Evolutionary conservation across 2,113 vertebrate genomes (phyloP), one percentile per base, ranked within the genome.

Genomic region (Stictonetta naevosa): DNA sequence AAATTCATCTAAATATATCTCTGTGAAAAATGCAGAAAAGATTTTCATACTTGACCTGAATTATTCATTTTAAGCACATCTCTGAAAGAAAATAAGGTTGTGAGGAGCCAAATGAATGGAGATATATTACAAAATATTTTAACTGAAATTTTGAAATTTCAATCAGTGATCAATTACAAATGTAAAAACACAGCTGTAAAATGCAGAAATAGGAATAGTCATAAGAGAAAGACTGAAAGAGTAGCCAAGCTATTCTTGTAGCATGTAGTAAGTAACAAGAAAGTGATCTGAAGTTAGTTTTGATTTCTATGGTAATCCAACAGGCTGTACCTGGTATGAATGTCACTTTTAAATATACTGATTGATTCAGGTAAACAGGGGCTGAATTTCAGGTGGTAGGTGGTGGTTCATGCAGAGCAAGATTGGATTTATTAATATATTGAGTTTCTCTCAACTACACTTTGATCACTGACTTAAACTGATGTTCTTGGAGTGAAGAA

Each of bases 401-500:
- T 44, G 11, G 25, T 66, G 69, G 44, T 77, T 92, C 28, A 40
- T 15, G 5, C 42, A 79, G 38, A 62, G 28, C 21, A 83, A 88
- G 21, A 17, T 62, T 46, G 58, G 25, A 55, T 81, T 87, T 87
- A 87, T 46, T 91, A 85, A 86, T 46, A 71, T 64, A 72, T 40
- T 76, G n/a, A 74, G 74, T 86, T 95, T 90, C 40, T 93, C 26
- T 53, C 38, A 91, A 80, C 74, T 93, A 67, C 55, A 58, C 90
- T 94, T 92, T 86, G 89, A 93, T 80, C n/a, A 31, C 28, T 79
- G 95, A 83, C 81, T 95, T 86, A 86, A 94, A 72, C 59, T 50
- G 29, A 71, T 94, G 95, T 95, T 92, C 93, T 95, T 79, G 12
- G 79, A 94, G 92, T 97, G 79, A 91, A 83, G 92, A 96, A 97